phyloP scores from a whole-genome alignment of 1,140 invertebrate genomes.

The Magallana angulata region DNA sequence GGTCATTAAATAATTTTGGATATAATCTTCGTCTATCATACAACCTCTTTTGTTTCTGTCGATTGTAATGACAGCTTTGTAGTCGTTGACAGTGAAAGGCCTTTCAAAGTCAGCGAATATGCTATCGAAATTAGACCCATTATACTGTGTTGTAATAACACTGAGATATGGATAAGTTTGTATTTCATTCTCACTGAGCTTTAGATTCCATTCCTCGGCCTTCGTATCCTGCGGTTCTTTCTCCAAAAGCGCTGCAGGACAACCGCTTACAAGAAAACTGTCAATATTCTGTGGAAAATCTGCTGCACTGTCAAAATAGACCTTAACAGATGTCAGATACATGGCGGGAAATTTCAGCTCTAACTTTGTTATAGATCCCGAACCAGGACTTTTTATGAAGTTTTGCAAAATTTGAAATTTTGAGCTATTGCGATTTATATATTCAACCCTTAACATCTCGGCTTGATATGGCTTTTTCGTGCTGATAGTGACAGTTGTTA shows the following conservation, averaged over 20 bases:
- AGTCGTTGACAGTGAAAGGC: neutral
- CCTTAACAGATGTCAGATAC: neutral
- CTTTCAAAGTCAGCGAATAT: conserved; percentile 11
- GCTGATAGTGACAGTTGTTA: neutral
- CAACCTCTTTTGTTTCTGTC: neutral
- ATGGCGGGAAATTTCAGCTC: neutral
- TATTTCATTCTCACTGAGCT: conserved; percentile 9
- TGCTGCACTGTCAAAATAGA: neutral
- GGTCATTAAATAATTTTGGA: neutral
- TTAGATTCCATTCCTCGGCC: neutral
- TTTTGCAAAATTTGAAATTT: neutral
- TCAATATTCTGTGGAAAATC: neutral
- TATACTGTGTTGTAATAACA: conserved; percentile 4
- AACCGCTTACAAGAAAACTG: neutral
- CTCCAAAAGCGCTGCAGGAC: neutral
- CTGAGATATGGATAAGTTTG: conserved; percentile 29
- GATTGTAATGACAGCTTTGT: neutral
- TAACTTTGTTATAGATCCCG: neutral
- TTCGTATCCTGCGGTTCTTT: neutral
- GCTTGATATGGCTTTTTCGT: neutral
- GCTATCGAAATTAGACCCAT: neutral
- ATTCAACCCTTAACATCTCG: neutral
- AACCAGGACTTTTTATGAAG: neutral
- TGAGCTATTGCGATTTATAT: neutral
- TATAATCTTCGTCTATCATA: neutral